Percentiles rank a stretch among this genome's conserved stretches.
phyloP scores from a whole-genome alignment of 2,113 vertebrate genomes.

The Oreamnos americanus region DNA sequence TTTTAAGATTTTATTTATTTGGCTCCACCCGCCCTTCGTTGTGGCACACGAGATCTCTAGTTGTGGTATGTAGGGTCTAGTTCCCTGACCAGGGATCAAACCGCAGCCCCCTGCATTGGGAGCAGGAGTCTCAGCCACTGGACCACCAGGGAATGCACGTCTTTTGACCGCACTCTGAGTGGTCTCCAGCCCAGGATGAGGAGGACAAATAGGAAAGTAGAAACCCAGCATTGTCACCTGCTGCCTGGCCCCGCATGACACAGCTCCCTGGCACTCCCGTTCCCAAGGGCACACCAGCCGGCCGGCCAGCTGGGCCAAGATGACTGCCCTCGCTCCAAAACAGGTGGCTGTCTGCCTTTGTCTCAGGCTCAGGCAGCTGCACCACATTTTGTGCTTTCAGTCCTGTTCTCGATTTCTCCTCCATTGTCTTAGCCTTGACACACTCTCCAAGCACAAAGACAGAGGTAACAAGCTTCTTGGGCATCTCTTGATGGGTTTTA shows the following conservation, averaged over 20 bases:
- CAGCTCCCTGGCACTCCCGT: conserved; percentile 19
- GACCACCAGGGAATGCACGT: background rate
- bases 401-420: conserved; percentile 38
- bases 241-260: background rate
- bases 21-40: background rate
- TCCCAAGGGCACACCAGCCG: conserved; percentile 17
- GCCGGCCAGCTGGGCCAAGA: conserved; percentile 44
- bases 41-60: background rate
- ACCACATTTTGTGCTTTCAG: background rate
- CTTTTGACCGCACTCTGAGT: background rate
- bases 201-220: background rate
- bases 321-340: conserved; percentile 1
- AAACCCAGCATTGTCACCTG: background rate
- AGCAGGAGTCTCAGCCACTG: background rate
- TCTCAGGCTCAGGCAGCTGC: conserved; percentile 5
- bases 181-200: background rate
- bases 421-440: conserved; percentile 8
- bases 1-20: background rate
- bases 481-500: background rate
- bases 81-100: background rate
- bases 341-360: conserved; percentile 43
- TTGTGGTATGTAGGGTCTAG: background rate
- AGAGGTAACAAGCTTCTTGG: background rate
- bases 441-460: conserved; percentile 3
- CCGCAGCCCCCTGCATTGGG: background rate